phyloP scores from a whole-genome alignment of 2,888 invertebrate genomes.

The Papilio demoleus region DNA sequence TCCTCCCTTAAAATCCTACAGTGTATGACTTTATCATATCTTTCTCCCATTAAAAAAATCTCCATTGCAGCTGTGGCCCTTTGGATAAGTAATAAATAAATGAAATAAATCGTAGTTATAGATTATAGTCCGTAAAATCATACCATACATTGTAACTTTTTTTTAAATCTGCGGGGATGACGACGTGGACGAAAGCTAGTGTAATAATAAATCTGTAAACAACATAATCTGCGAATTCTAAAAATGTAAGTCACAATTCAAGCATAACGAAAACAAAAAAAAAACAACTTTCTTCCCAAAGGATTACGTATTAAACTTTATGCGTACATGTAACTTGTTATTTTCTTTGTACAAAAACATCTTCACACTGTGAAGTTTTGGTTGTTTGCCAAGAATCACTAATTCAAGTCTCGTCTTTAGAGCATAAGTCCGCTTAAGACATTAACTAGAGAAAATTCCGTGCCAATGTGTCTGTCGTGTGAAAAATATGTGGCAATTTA shows the following conservation, averaged over 20 bases:
- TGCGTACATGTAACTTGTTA: slow-evolving; percentile 31
- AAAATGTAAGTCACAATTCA: slow-evolving; percentile 7
- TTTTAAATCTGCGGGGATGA: too few species aligned
- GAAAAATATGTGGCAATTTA: too few species aligned
- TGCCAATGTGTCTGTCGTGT: slow-evolving; percentile 5
- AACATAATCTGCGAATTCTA: background rate
- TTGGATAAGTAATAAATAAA: too few species aligned
- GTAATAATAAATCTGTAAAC: background rate
- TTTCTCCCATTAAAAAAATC: too few species aligned
- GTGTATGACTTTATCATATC: too few species aligned
- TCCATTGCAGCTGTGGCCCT: too few species aligned
- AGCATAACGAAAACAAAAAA: slow-evolving; percentile 24
- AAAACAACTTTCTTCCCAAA: slow-evolving; percentile 15
- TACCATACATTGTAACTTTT: too few species aligned
- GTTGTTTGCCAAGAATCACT: slow-evolving; percentile 36
- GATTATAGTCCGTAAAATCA: too few species aligned
- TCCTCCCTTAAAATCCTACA: too few species aligned
- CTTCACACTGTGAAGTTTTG: slow-evolving; percentile 27
- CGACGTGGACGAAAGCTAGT: too few species aligned
- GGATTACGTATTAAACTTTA: slow-evolving; percentile 32
- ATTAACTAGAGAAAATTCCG: slow-evolving; percentile 29
- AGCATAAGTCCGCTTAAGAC: slow-evolving; percentile 33
- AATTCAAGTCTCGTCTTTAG: slow-evolving; percentile 33
- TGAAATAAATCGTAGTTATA: too few species aligned
- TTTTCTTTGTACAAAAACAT: slow-evolving; percentile 33